Percentiles rank a stretch among this genome's conserved stretches.
These are phyloP conservation scores for Platyrinchus mystaceus DNA, from an alignment of 2,797 vertebrate genomes.

Conservation along the genomic window DNA sequence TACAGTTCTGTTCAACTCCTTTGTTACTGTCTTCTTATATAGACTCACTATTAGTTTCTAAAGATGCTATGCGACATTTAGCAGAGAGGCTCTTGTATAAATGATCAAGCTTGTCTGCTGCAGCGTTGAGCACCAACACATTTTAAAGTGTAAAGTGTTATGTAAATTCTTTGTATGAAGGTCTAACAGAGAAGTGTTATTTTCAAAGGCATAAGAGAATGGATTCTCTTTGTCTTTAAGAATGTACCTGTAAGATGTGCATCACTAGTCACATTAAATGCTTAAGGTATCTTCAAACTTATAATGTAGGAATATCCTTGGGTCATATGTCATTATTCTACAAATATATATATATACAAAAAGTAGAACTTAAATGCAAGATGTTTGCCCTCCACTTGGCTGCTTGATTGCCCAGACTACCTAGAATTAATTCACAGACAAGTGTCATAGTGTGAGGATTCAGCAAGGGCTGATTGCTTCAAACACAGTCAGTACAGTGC, in stretches of 20 bases:
- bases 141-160: neutral
- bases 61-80: slow-evolving; percentile 22
- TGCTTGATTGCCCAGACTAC: neutral
- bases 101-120: neutral
- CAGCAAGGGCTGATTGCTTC: neutral
- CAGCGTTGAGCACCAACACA: neutral
- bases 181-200: neutral
- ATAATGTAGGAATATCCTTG: neutral
- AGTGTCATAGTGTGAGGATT: neutral
- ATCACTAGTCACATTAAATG: neutral
- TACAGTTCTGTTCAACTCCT: neutral
- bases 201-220: neutral
- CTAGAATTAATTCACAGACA: neutral
- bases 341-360: neutral
- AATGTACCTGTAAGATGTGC: neutral
- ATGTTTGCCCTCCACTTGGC: neutral
- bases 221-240: neutral
- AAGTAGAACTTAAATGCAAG: neutral
- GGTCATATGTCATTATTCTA: neutral
- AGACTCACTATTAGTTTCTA: neutral
- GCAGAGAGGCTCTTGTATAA: neutral
- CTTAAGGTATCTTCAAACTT: neutral
- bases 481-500: neutral
- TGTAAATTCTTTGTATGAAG: neutral
- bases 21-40: neutral